Percentiles rank a stretch among this genome's conserved stretches.
Conservation (phyloP, 2,113 vertebrate species). For the Phainopepla nitens region DNA sequence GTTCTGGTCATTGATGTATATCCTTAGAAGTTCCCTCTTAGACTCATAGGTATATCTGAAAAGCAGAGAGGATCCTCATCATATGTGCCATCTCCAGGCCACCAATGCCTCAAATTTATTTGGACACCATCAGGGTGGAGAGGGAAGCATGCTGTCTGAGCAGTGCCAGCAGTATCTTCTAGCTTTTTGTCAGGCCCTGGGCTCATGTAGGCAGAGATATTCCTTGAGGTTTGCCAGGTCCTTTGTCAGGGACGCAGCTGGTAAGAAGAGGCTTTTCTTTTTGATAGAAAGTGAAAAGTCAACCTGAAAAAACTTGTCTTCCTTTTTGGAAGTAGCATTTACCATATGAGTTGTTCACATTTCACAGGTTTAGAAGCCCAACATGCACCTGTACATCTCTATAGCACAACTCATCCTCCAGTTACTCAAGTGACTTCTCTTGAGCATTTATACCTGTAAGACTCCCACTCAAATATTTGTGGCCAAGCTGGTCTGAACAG, state of each 20-base stretch:
- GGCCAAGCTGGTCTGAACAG: background rate
- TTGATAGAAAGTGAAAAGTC: background rate
- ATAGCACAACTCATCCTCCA: background rate
- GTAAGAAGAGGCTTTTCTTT: background rate
- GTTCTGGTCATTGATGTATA: background rate
- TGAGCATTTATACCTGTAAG: accelerated
- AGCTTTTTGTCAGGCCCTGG: background rate
- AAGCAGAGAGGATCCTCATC: background rate
- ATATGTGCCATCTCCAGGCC: background rate
- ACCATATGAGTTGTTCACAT: background rate
- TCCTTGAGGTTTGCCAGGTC: background rate
- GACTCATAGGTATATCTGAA: background rate
- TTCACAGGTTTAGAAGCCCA: background rate
- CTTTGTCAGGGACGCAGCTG: background rate
- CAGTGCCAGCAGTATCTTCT: background rate
- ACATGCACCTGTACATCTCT: background rate
- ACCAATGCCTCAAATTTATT: background rate
- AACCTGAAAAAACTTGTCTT: background rate
- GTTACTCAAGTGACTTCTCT: background rate
- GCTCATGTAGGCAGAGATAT: background rate
- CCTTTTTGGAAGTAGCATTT: background rate
- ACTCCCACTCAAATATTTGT: background rate
- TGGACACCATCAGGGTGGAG: background rate
- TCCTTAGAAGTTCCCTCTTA: background rate
- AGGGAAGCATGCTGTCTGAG: background rate